A percentile compares a stretch with the other conserved stretches of the same genome.
Evolutionary conservation across 1,140 invertebrate genomes (phyloP).

Genomic region (Odontomachus brunneus): DNA sequence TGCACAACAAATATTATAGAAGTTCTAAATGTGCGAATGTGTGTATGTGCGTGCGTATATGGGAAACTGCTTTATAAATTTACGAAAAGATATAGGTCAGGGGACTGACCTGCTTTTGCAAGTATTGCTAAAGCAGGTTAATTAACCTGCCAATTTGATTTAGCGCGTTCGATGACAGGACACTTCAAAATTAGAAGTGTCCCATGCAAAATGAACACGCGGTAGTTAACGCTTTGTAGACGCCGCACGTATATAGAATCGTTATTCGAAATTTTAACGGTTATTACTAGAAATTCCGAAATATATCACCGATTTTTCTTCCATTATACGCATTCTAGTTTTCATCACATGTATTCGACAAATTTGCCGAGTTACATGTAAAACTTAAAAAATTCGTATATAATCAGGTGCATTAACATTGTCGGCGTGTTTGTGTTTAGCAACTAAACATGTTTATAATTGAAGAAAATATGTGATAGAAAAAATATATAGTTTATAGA

Average conservation of each 20-base stretch:
- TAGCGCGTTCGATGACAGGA: slow-evolving; percentile 67
- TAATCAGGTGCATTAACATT: too few species aligned
- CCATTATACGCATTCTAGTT: neutral
- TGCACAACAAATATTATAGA: slow-evolving; percentile 45
- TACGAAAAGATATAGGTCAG: slow-evolving; percentile 68
- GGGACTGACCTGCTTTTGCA: slow-evolving; percentile 72
- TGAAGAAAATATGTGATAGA: too few species aligned
- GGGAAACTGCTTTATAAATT: neutral
- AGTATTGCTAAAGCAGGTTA: slow-evolving; percentile 68
- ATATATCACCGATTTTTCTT: neutral
- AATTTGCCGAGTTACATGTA: too few species aligned
- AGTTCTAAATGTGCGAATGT: slow-evolving; percentile 49
- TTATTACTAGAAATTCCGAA: neutral
- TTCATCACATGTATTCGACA: too few species aligned
- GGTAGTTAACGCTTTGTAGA: neutral
- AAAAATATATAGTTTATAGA: too few species aligned
- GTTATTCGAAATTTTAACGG: neutral
- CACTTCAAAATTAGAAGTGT: slow-evolving; percentile 60
- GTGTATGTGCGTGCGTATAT: slow-evolving; percentile 40
- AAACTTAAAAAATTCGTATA: too few species aligned
- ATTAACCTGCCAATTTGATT: slow-evolving; percentile 75
- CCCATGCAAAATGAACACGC: slow-evolving; percentile 56
- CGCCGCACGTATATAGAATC: neutral
- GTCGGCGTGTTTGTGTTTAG: too few species aligned
- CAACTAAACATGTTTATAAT: too few species aligned